Evolutionary conservation across 2,888 invertebrate species (phyloP).

Genomic region (Pseudococcus viburni): DNA sequence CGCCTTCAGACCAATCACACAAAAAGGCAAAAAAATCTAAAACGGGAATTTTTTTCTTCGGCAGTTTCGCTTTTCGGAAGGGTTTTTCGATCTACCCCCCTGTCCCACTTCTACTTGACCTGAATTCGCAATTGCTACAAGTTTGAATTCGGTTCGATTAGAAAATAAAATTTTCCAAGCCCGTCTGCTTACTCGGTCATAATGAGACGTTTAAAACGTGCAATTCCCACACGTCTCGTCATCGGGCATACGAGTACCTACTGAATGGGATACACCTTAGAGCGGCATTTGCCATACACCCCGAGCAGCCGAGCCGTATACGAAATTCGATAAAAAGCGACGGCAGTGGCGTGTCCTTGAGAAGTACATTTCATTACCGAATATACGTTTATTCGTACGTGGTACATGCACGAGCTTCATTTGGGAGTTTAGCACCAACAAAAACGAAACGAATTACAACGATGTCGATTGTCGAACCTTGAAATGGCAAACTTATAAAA

Average conservation of each 20-base stretch:
- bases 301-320: neutral
- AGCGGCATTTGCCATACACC: neutral
- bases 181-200: neutral
- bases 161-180: neutral
- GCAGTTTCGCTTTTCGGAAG: too few species aligned
- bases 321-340: constrained; percentile 5
- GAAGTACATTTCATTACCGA: constrained; percentile 5
- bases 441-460: neutral
- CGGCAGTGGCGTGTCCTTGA: neutral
- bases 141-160: neutral
- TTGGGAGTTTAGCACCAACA: neutral
- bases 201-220: neutral
- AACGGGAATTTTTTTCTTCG: too few species aligned
- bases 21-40: too few species aligned
- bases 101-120: too few species aligned
- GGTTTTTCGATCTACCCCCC: too few species aligned
- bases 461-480: neutral
- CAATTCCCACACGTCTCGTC: constrained; percentile 10
- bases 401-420: neutral
- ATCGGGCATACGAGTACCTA: neutral
- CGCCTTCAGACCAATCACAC: too few species aligned
- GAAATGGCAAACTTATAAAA: neutral
- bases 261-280: neutral
- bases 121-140: too few species aligned
- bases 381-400: neutral